Evolutionary conservation across 2,113 vertebrate genomes (phyloP).

Genomic region (Ophthalmolycus amberensis): DNA sequence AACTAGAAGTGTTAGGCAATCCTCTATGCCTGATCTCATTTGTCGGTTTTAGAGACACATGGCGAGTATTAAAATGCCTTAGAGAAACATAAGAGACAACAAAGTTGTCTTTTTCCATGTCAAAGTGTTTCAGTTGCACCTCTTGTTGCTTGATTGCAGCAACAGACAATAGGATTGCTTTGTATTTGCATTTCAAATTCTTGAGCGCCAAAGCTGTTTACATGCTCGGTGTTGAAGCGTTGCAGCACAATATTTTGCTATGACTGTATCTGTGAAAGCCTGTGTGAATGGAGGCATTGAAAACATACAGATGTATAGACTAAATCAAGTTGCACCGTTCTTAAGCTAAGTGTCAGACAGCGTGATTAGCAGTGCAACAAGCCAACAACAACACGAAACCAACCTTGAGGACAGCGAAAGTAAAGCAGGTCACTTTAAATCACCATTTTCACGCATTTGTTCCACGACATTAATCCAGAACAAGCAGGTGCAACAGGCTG

Average conservation of each 20-base stretch:
- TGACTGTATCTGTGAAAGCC: not conserved
- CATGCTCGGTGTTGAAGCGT: constrained; percentile 8
- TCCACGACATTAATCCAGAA: constrained; percentile 11
- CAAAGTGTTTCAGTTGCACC: constrained; percentile 1
- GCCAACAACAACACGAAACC: constrained; percentile 8
- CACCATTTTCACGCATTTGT: constrained; percentile 13
- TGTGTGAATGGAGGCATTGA: not conserved
- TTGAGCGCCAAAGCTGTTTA: constrained; percentile 36
- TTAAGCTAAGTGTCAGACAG: not conserved
- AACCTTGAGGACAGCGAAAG: constrained; percentile 8
- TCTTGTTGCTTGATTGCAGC: constrained; percentile 13
- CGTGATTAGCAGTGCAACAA: constrained; percentile 6
- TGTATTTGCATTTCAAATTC: constrained; percentile 49
- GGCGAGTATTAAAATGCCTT: constrained; percentile 21
- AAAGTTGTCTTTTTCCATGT: constrained; percentile 21
- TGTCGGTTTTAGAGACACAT: constrained; percentile 27
- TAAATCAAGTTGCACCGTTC: not conserved
- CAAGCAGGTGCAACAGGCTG: not conserved
- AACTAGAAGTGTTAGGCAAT: constrained; percentile 11
- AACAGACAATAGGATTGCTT: constrained; percentile 17
- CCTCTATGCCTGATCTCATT: constrained; percentile 34
- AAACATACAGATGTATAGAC: not conserved
- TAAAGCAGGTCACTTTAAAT: constrained; percentile 19
- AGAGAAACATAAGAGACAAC: constrained; percentile 32
- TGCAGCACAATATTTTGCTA: constrained; percentile 20